These are phyloP conservation scores for Arrhopalites spinosus DNA, from an alignment of 2,888 invertebrate genomes.

Conservation along the genomic window DNA sequence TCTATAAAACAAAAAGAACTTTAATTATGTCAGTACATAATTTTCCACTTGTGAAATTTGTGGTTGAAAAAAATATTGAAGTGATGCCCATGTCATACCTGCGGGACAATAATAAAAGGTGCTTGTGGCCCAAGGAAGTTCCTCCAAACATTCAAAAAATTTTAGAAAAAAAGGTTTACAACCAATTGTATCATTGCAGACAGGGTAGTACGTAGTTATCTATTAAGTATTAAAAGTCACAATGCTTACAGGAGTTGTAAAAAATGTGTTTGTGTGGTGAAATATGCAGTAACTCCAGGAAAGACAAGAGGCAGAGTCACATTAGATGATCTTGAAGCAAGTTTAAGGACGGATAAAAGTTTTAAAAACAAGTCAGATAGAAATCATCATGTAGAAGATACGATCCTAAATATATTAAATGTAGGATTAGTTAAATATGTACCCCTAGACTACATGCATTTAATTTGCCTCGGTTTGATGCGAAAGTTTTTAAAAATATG, in stretches of 20 bases:
- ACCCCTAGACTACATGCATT: not conserved
- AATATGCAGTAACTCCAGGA: too few species aligned
- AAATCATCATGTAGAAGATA: not conserved
- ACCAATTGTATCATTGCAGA: not conserved
- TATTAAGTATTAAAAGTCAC: not conserved
- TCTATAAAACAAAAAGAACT: too few species aligned
- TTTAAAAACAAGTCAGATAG: not conserved
- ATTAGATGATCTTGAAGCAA: not conserved
- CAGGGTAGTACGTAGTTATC: not conserved
- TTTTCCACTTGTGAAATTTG: too few species aligned
- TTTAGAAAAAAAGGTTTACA: not conserved
- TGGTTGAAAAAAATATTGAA: too few species aligned
- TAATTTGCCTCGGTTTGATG: not conserved
- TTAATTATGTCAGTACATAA: too few species aligned
- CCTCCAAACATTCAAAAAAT: too few species aligned
- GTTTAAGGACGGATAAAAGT: not conserved
- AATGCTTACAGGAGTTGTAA: not conserved
- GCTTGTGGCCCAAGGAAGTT: too few species aligned
- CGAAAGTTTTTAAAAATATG: not conserved
- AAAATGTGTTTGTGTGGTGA: not conserved
- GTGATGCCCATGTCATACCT: too few species aligned
- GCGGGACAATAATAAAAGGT: too few species aligned
- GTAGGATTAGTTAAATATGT: not conserved
- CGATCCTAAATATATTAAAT: not conserved
- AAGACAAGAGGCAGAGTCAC: not conserved